A percentile compares a stretch with the other conserved stretches of the same genome.
Conservation (phyloP, 2,888 invertebrate species). For the Xanthorhoe designata region DNA sequence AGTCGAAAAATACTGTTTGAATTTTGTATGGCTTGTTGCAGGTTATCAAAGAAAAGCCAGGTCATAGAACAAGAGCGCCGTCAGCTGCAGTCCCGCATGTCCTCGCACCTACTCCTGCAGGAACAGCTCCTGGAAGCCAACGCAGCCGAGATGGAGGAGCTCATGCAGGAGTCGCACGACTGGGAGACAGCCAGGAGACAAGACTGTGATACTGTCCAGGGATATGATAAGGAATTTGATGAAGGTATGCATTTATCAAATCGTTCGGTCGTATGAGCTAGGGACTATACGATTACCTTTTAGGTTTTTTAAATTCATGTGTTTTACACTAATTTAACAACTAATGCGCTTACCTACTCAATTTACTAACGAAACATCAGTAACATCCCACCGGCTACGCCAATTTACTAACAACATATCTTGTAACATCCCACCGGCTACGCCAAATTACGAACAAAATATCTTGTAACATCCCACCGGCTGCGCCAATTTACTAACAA, state of each 20-base stretch:
- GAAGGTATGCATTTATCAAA: slow-evolving; percentile 16
- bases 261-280: background rate
- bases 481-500: slow-evolving; percentile 10
- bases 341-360: too few relatives aligned
- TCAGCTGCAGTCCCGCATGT: slow-evolving; percentile 53
- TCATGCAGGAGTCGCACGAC: slow-evolving; percentile 58
- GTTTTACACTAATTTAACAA: too few relatives aligned
- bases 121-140: slow-evolving; percentile 49
- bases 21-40: background rate
- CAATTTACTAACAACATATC: background rate
- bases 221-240: slow-evolving; percentile 51
- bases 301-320: too few relatives aligned
- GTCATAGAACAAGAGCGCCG: slow-evolving; percentile 53
- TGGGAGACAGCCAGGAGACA: slow-evolving; percentile 54
- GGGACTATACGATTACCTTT: too few relatives aligned
- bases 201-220: slow-evolving; percentile 55
- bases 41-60: slow-evolving; percentile 21
- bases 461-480: background rate
- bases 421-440: background rate
- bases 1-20: too few relatives aligned
- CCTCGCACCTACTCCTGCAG: slow-evolving; percentile 51
- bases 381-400: background rate
- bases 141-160: slow-evolving; percentile 59
- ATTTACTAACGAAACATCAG: too few relatives aligned
- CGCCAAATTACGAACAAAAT: background rate